Percentiles rank a stretch among this genome's conserved stretches.
phyloP scores from a whole-genome alignment of 1,140 invertebrate species.

The Maniola jurtina region DNA sequence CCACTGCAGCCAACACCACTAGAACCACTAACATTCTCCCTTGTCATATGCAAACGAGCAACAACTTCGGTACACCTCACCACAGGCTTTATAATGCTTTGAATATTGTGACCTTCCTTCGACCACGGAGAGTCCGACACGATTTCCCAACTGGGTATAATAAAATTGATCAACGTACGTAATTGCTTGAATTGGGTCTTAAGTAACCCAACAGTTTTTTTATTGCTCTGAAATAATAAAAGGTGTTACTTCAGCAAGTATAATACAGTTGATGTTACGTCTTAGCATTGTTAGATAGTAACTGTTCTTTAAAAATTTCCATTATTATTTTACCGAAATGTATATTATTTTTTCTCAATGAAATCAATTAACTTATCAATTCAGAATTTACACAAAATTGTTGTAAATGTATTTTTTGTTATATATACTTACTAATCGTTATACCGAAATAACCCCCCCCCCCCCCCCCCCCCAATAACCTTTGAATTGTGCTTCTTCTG shows the following conservation, averaged over 20 bases:
- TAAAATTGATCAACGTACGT: slow-evolving; percentile 29
- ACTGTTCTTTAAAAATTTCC: too few species aligned
- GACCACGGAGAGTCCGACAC: slow-evolving; percentile 27
- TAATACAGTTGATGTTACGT: slow-evolving; percentile 13
- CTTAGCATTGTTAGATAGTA: neutral
- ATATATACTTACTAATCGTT: too few species aligned
- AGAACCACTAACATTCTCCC: slow-evolving; percentile 22
- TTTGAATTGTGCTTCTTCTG: too few species aligned
- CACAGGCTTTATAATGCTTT: slow-evolving; percentile 43
- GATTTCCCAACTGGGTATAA: slow-evolving; percentile 29
- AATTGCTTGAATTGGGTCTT: slow-evolving; percentile 10
- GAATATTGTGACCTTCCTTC: slow-evolving; percentile 37
- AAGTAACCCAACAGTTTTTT: slow-evolving; percentile 11
- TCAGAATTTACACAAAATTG: too few species aligned
- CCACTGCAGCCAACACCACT: slow-evolving; percentile 13
- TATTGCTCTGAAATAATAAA: slow-evolving; percentile 15
- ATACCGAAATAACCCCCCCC: too few species aligned
- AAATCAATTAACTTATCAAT: too few species aligned
- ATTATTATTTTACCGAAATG: too few species aligned
- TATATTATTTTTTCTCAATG: too few species aligned
- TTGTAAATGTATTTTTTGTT: too few species aligned
- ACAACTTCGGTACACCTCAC: slow-evolving; percentile 23
- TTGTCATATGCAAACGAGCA: slow-evolving; percentile 29
- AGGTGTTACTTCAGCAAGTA: slow-evolving; percentile 1
- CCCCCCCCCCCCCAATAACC: too few species aligned